Base-by-base conservation (phyloP, 2,797 vertebrate species). In the Chromis chromis region DNA sequence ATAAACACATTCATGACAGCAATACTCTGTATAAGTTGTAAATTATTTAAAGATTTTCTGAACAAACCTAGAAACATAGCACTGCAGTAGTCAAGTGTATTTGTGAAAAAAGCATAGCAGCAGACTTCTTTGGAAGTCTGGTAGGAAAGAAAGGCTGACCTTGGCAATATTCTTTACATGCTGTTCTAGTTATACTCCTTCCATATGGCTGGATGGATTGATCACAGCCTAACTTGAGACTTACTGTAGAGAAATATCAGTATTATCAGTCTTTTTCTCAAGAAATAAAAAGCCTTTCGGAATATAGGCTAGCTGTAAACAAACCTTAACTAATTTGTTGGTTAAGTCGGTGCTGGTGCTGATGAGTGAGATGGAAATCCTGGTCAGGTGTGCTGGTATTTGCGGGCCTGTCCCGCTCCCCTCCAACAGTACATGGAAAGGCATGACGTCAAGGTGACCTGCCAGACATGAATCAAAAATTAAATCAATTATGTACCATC, bases 261-360 rank as follows among this genome's bases (percentile, higher is more conserved):
- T 33, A 10, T 33, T 10, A 33, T 33, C 31, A 33, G 31, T 33
- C 31, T 33, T 33, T 5, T 31, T 31, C 31, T 10, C 1, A 9
- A 33, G 31, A 33, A 33, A 33, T 33, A 8, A 33, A 33, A 33
- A 21, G 25, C 6, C 44, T 54, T 14, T 57, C 12, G 10, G 39
- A 33, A 21, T 9, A 48, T 48, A 9, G n/a, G 3, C n/a, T 3
- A 17, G 14, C 19, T 39, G 48, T 21, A 3, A 54, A 83, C 92
- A 10, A 28, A 94, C 93, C 92, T 89, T 78, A 24, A 94, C 74
- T 0, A 24, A 62, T 59, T 76, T 88, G 77, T 84, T 5, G 31
- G 62, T 28, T 59, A 3, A 69, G 78, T 91, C 63, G 0, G 55
- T 56, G 62, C 40, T 22, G 62, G 10, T 56, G 72, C 4, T 79